Evolutionary conservation across 2,113 vertebrate genomes (phyloP).

Genomic region (Xenopus borealis): DNA sequence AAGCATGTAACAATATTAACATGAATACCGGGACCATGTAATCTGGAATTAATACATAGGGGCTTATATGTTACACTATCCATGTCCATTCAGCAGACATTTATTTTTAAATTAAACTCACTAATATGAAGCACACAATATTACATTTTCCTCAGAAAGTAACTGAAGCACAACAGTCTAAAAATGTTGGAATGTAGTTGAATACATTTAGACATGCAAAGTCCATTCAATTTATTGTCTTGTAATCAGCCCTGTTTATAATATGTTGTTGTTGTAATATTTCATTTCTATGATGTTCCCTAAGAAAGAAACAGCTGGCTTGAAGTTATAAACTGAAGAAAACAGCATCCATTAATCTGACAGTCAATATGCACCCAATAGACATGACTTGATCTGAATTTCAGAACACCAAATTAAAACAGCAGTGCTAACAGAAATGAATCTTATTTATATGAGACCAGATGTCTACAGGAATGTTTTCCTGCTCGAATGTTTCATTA

Average conservation of each 20-base stretch:
- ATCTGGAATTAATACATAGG: too few relatives aligned
- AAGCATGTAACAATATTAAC: too few relatives aligned
- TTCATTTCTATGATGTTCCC: conserved; percentile 17
- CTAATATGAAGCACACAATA: not conserved
- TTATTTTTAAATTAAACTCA: not conserved
- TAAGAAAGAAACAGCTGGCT: conserved; percentile 27
- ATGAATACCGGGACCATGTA: too few relatives aligned
- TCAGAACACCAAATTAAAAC: conserved; percentile 10
- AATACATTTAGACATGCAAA: conserved; percentile 4
- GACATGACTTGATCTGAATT: conserved; percentile 11
- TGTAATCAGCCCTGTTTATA: conserved; percentile 36
- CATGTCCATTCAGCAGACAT: not conserved
- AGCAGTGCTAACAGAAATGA: conserved; percentile 13
- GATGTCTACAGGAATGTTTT: conserved; percentile 25
- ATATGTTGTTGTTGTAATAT: conserved; percentile 28
- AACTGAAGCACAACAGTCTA: not conserved
- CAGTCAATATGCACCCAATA: conserved; percentile 29
- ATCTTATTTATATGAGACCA: conserved; percentile 22
- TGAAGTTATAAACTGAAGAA: conserved; percentile 29
- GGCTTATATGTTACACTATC: too few relatives aligned
- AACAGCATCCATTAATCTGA: conserved; percentile 25
- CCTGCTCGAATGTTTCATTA: not conserved
- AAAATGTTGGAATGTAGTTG: not conserved
- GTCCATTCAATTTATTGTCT: conserved; percentile 12
- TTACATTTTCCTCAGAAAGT: not conserved